phyloP scores from a whole-genome alignment of 2,888 invertebrate genomes.

The Taphrorychus bicolor region DNA sequence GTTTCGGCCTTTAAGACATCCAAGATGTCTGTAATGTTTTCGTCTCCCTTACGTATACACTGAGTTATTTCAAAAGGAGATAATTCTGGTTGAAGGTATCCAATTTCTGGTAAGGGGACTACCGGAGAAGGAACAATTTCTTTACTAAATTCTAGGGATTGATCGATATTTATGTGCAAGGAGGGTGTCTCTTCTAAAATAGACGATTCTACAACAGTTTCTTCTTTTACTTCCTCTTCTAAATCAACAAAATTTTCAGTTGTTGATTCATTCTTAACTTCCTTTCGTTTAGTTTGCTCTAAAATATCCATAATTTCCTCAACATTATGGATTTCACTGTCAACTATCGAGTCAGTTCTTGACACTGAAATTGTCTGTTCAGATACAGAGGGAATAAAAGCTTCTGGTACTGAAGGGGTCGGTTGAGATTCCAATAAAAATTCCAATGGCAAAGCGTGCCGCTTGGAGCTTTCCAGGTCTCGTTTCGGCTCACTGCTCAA shows the following conservation, averaged over 20 bases:
- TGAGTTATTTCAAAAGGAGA: slow-evolving; percentile 23
- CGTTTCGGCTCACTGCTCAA: slow-evolving; percentile 56
- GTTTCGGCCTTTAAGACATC: slow-evolving; percentile 44
- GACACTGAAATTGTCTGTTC: slow-evolving; percentile 48
- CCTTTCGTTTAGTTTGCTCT: slow-evolving; percentile 31
- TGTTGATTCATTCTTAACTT: slow-evolving; percentile 17
- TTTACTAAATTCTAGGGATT: neutral
- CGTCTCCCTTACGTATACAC: slow-evolving; percentile 10
- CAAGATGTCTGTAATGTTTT: slow-evolving; percentile 37
- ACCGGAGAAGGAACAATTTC: slow-evolving; percentile 20
- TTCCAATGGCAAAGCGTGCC: slow-evolving; percentile 49
- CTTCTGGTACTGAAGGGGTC: slow-evolving; percentile 38
- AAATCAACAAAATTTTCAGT: neutral
- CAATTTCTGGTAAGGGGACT: slow-evolving; percentile 37
- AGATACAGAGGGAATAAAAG: slow-evolving; percentile 38
- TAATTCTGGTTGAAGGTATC: slow-evolving; percentile 38
- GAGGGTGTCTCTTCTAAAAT: neutral
- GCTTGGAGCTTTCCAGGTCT: slow-evolving; percentile 45
- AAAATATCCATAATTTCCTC: slow-evolving; percentile 57
- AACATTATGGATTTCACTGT: slow-evolving; percentile 57
- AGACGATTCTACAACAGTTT: neutral
- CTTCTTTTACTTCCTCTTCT: neutral
- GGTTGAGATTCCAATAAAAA: slow-evolving; percentile 43
- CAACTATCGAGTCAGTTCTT: slow-evolving; percentile 55
- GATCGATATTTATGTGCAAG: neutral